Conservation (phyloP, 2,888 invertebrate species). For the Griposia aprilina region DNA sequence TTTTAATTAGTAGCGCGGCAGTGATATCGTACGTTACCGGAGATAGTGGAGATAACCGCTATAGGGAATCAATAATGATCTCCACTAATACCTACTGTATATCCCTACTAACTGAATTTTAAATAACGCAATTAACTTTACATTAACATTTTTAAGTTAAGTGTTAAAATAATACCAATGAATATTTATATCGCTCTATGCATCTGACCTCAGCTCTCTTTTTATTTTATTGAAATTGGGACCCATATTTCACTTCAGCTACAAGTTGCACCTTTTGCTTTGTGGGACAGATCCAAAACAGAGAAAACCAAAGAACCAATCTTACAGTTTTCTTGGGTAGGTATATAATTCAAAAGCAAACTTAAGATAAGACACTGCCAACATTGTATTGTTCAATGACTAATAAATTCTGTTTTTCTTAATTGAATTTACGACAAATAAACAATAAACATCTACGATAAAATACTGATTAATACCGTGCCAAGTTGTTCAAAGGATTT, state of each 20-base stretch:
- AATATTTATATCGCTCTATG: conserved; percentile 63
- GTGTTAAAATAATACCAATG: conserved; percentile 66
- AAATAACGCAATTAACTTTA: conserved; percentile 66
- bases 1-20: conserved; percentile 80
- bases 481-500: conserved; percentile 57
- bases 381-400: conserved; percentile 5
- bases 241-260: conserved; percentile 3
- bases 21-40: conserved; percentile 67
- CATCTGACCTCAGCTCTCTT: conserved; percentile 39
- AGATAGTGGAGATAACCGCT: conserved; percentile 69
- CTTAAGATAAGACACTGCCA: background rate
- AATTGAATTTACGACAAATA: conserved; percentile 24
- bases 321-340: background rate
- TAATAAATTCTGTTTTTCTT: conserved; percentile 23
- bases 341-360: background rate
- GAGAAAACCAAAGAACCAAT: background rate
- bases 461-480: conserved; percentile 52
- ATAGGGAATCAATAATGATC: conserved; percentile 72
- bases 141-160: conserved; percentile 68
- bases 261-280: background rate
- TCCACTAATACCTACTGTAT: conserved; percentile 60
- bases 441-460: conserved; percentile 40
- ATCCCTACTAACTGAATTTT: conserved; percentile 61
- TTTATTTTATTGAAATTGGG: conserved; percentile 28
- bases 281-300: conserved; percentile 1